Base-by-base conservation (phyloP, 2,797 vertebrate species). In the Microcaecilia unicolor region DNA sequence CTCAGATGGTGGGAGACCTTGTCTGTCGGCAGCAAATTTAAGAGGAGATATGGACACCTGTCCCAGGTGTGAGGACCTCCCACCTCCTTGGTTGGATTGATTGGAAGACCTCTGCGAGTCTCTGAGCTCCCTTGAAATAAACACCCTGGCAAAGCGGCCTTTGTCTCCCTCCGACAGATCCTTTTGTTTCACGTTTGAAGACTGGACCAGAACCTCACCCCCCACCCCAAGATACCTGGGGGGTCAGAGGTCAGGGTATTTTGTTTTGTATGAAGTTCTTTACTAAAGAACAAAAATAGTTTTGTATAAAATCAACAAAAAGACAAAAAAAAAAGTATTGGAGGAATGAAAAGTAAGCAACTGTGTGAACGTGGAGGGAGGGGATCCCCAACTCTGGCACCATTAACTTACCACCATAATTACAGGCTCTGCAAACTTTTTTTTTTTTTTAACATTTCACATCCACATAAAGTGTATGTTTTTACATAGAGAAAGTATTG, bases 231-330 rank as follows among this genome's bases (percentile, higher is more conserved):
- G 28, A 37, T n/a, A n/a, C n/a, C n/a, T n/a, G n/a, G n/a, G n/a
- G n/a, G n/a, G n/a, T n/a, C n/a, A n/a, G n/a, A n/a, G n/a, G n/a
- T n/a, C 73, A 74, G 66, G 81, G 81, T 81, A 76, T 80, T 82
- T 84, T 85, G 78, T 84, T 17, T 83, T 82, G 78, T 83, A 81
- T 70, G 77, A 83, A 68, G 76, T 78, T 84, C 83, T 82, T 84
- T 81, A 75, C 76, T 78, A 77, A 79, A 84, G 73, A 77, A 76
- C 71, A 78, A 60, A 81, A 81, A 72, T 85, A 85, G 78, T 85
- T 85, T 85, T 85, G 69, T 82, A 85, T 71, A 67, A 78, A 83
- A 82, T 47, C 62, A 55, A 35, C 32, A 42, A 49, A 14, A 12
- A 13, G 39, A 49, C 50, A 61, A 62, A 49, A 48, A 45, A 45